Evolutionary conservation across 2,797 vertebrate genomes (phyloP).

Genomic region (Mastacembelus armatus): DNA sequence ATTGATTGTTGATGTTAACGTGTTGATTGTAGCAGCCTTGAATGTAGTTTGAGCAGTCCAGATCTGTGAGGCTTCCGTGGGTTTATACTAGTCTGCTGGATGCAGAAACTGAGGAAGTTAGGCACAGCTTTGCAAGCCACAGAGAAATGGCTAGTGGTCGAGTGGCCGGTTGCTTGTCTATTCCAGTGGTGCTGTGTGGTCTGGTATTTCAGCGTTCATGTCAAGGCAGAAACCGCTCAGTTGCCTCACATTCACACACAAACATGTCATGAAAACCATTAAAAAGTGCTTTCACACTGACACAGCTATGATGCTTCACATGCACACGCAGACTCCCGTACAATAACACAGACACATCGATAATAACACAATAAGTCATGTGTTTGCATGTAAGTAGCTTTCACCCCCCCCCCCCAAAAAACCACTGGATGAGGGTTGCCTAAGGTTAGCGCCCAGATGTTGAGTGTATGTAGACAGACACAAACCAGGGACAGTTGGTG

Average conservation of each 20-base stretch:
- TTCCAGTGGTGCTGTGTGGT: constrained; percentile 70
- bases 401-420: constrained; percentile 56
- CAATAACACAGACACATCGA: constrained; percentile 21
- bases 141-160: constrained; percentile 63
- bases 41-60: constrained; percentile 29
- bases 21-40: constrained; percentile 4
- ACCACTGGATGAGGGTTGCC: constrained; percentile 58
- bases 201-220: constrained; percentile 74
- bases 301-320: background rate
- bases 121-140: constrained; percentile 45
- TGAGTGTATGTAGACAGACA: no score
- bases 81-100: constrained; percentile 54
- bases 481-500: no score
- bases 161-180: constrained; percentile 58
- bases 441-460: constrained; percentile 73
- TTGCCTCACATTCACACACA: constrained; percentile 30
- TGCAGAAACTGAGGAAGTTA: constrained; percentile 54
- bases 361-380: constrained; percentile 19
- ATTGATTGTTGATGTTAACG: background rate
- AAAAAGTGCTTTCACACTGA: background rate
- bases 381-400: constrained; percentile 54
- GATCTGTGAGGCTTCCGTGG: constrained; percentile 28
- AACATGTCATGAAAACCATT: constrained; percentile 14
- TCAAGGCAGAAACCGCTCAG: constrained; percentile 56
- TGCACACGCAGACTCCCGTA: background rate